phyloP scores from a whole-genome alignment of 2,888 invertebrate genomes.

The Leptopterna dolabrata region DNA sequence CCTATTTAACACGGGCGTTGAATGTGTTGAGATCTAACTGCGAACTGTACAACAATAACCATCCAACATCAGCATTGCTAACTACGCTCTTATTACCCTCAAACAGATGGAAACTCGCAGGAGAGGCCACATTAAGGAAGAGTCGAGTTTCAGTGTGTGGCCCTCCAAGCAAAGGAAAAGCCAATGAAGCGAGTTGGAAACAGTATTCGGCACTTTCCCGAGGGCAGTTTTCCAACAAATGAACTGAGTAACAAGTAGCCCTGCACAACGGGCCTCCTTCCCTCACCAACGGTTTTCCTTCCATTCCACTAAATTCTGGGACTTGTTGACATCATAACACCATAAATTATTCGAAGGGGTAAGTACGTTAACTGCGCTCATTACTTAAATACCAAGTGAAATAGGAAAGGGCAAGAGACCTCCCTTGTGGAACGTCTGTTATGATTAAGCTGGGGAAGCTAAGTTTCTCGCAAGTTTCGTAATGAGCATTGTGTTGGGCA shows the following conservation, averaged over 20 bases:
- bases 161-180: not conserved
- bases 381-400: constrained; percentile 56
- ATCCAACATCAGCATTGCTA: not conserved
- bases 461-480: constrained; percentile 45
- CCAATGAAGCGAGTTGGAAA: not conserved
- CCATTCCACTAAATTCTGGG: constrained; percentile 22
- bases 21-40: not conserved
- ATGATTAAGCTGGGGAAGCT: constrained; percentile 44
- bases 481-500: constrained; percentile 43
- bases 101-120: not conserved
- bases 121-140: not conserved
- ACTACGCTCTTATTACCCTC: not conserved
- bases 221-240: constrained; percentile 21
- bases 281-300: not conserved
- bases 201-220: constrained; percentile 13
- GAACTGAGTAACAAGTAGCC: constrained; percentile 17
- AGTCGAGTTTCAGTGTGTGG: not conserved
- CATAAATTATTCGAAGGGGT: constrained; percentile 36
- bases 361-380: constrained; percentile 55
- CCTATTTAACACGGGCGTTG: no score
- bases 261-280: not conserved
- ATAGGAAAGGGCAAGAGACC: constrained; percentile 32
- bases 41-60: not conserved
- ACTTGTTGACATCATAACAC: constrained; percentile 47
- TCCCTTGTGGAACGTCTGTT: constrained; percentile 49